A percentile compares a stretch with the other conserved stretches of the same genome.
These are phyloP conservation scores for Microvelia longipes DNA, from an alignment of 1,140 invertebrate genomes.

Conservation along the genomic window DNA sequence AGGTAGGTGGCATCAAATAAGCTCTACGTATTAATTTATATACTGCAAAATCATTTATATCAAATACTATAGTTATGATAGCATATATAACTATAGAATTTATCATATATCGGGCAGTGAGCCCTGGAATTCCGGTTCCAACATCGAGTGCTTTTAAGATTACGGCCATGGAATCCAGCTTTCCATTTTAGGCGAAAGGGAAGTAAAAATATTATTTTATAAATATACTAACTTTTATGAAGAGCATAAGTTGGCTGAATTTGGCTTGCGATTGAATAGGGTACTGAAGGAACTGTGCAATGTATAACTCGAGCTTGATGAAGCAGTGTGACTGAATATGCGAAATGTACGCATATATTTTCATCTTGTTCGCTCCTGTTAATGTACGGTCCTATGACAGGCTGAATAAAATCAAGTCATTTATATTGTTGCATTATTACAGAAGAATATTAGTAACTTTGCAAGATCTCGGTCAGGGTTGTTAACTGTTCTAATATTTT, in stretches of 20 bases:
- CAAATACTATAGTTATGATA: too few species aligned
- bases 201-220: neutral
- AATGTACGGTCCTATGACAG: slow-evolving; percentile 21
- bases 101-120: too few species aligned
- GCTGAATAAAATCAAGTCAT: slow-evolving; percentile 14
- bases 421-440: slow-evolving; percentile 4
- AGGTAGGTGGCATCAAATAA: too few species aligned
- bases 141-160: too few species aligned
- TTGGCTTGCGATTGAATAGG: slow-evolving; percentile 54
- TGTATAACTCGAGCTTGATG: slow-evolving; percentile 53
- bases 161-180: too few species aligned
- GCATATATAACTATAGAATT: too few species aligned
- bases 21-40: too few species aligned
- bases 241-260: slow-evolving; percentile 57
- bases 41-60: too few species aligned
- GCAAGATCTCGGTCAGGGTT: too few species aligned
- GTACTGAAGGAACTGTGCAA: slow-evolving; percentile 59
- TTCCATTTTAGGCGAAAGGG: neutral
- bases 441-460: too few species aligned
- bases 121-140: too few species aligned
- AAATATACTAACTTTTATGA: slow-evolving; percentile 36
- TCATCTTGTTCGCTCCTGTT: slow-evolving; percentile 4
- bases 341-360: slow-evolving; percentile 40
- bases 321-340: slow-evolving; percentile 10
- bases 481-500: too few species aligned